Conservation (phyloP, 2,888 invertebrate genomes). For the Hirtodrosophila duncani region DNA sequence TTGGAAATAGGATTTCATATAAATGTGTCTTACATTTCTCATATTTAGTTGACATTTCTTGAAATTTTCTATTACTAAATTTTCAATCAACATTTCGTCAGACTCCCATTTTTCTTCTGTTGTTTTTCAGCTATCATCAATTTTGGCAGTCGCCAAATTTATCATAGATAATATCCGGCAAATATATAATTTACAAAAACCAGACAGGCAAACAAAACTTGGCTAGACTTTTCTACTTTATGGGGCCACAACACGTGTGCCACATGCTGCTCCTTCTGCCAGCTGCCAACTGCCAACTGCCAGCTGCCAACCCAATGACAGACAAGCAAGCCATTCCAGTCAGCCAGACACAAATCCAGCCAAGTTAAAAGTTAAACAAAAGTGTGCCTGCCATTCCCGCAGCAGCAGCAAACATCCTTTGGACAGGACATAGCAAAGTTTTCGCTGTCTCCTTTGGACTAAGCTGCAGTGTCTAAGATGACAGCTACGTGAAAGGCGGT, state of each 20-base stretch:
- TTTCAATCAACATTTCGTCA: too few species aligned
- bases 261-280: conserved; percentile 34
- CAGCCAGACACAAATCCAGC: conserved; percentile 51
- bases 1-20: too few species aligned
- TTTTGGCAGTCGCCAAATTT: too few species aligned
- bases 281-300: conserved; percentile 41
- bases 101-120: too few species aligned
- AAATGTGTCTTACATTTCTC: too few species aligned
- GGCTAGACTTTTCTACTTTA: conserved; percentile 41
- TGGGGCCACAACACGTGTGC: conserved; percentile 24
- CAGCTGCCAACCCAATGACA: conserved; percentile 9
- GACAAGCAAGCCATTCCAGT: not conserved
- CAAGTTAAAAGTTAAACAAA: conserved; percentile 64
- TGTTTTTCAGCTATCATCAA: too few species aligned
- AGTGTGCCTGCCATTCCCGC: conserved; percentile 39
- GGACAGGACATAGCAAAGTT: too few species aligned
- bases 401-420: too few species aligned
- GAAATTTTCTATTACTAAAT: too few species aligned
- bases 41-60: too few species aligned
- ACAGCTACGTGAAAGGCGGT: conserved; percentile 34
- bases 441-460: too few species aligned
- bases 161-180: conserved; percentile 48
- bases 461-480: conserved; percentile 31
- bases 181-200: conserved; percentile 51
- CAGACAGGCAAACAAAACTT: conserved; percentile 33